Base-by-base conservation (phyloP, 2,797 vertebrate genomes). In the Champsocephalus esox region DNA sequence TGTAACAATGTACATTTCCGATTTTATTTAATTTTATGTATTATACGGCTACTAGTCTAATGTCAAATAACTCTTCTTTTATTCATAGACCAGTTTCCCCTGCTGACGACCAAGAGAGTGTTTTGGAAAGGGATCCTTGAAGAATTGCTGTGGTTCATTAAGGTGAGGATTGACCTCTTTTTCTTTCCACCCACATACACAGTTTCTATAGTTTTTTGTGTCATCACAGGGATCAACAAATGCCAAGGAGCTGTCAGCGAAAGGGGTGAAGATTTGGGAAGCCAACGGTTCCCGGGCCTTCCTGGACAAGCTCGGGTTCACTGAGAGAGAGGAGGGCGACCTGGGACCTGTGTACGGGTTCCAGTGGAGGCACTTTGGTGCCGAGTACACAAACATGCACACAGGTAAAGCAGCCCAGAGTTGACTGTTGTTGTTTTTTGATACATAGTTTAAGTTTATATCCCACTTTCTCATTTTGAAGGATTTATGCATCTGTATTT, bases 321-420 rank as follows among this genome's bases (percentile, higher is more conserved):
- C 77, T 4, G 82, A 87, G 21, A 85, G 98, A 80, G 96, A 97
- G 74, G 98, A 98, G 87, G 98, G 98, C 2, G 98, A 99, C 86
- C 93, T 99, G 66, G 98, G 98, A 9, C 98, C 98, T 0, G 95
- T 99, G 34, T 99, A 99, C 73, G 98, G 98, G 44, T 99, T 99
- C 91, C 98, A 99, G 80, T 99, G 98, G 98, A 95, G 98, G 81
- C 98, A 99, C 88, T 99, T 96, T 91, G 98, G 98, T 68, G 97
- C 98, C 2, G 96, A 99, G 66, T 99, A 99, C 92, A 96, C 94
- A 88, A 89, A 97, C 90, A 97, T 97, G 96, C 93, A 97, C 45
- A 88, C 96, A 94, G 97, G 98, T 99, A 89, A 6, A 28, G 24
- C 4, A 5, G 50, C 10, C 13, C 19, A 1, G n/a, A 21, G 50